Evolutionary conservation across 2,797 vertebrate species (phyloP).

Genomic region (Gymnoscopelus microlampas): DNA sequence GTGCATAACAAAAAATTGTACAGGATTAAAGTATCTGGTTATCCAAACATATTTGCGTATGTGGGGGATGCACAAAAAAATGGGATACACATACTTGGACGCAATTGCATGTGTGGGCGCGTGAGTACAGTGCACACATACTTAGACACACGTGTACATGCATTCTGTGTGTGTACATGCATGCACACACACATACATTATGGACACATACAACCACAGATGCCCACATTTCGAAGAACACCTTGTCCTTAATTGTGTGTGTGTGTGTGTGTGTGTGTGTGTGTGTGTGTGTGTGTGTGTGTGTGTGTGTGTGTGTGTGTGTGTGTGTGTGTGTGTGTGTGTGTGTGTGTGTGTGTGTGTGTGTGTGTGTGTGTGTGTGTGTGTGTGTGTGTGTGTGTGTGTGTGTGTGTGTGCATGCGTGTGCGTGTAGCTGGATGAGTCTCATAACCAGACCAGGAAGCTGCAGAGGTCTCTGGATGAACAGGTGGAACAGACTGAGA

Average conservation of each 20-base stretch:
- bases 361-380: not conserved
- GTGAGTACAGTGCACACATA: not conserved
- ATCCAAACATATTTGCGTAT: too few relatives aligned
- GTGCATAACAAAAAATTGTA: too few relatives aligned
- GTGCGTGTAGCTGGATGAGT: slow-evolving; percentile 87
- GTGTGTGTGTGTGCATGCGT: slow-evolving; percentile 11
- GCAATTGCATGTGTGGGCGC: too few relatives aligned
- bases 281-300: slow-evolving; percentile 10
- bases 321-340: not conserved
- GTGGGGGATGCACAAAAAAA: too few relatives aligned
- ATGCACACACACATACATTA: too few relatives aligned
- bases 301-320: not conserved
- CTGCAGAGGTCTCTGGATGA: slow-evolving; percentile 95
- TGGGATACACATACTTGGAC: too few relatives aligned
- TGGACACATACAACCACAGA: too few relatives aligned
- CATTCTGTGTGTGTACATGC: too few relatives aligned
- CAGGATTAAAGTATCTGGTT: too few relatives aligned
- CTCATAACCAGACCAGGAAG: slow-evolving; percentile 93
- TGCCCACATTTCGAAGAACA: too few relatives aligned
- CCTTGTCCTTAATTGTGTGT: too few relatives aligned
- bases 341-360: slow-evolving; percentile 4
- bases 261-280: not conserved
- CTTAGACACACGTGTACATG: not conserved
- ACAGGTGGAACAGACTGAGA: slow-evolving; percentile 94
- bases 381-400: not conserved